Percentiles rank a stretch among this genome's conserved stretches.
Conservation (phyloP, 2,797 vertebrate species). For the Adelosebastes latens region DNA sequence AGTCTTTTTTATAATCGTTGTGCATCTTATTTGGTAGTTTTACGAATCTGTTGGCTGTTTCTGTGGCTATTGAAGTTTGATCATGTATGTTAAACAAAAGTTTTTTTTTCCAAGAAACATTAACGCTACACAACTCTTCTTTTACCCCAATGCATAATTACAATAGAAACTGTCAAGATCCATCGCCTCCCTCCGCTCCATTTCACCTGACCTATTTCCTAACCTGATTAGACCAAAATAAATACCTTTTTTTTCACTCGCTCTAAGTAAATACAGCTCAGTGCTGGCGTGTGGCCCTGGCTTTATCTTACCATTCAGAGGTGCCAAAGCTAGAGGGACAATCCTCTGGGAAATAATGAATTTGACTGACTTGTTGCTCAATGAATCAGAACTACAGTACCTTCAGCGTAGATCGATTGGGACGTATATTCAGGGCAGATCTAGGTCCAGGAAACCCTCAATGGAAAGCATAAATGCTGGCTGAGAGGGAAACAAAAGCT, state of each 20-base stretch:
- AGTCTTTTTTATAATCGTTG: neutral
- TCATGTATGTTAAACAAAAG: neutral
- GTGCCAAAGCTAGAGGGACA: neutral
- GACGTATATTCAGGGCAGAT: neutral
- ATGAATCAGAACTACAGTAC: neutral
- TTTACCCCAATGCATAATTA: neutral
- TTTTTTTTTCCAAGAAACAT: neutral
- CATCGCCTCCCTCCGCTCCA: slow-evolving; percentile 26
- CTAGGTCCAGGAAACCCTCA: neutral
- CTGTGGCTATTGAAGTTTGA: neutral
- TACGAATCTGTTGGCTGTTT: neutral
- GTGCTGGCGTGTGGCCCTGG: neutral
- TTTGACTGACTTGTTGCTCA: neutral
- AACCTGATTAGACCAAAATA: slow-evolving; percentile 65
- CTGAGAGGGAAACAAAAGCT: neutral
- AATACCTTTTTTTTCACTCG: slow-evolving; percentile 9
- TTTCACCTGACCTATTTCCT: slow-evolving; percentile 64
- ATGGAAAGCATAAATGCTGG: neutral
- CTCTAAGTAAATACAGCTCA: slow-evolving; percentile 20
- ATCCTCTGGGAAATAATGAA: neutral
- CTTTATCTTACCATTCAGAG: slow-evolving; percentile 24
- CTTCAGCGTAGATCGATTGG: neutral
- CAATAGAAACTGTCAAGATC: slow-evolving; percentile 3
- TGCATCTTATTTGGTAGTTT: neutral
- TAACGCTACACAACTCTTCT: neutral